These are phyloP conservation scores for Aplochiton taeniatus DNA, from an alignment of 2,797 vertebrate species.

Conservation along the genomic window DNA sequence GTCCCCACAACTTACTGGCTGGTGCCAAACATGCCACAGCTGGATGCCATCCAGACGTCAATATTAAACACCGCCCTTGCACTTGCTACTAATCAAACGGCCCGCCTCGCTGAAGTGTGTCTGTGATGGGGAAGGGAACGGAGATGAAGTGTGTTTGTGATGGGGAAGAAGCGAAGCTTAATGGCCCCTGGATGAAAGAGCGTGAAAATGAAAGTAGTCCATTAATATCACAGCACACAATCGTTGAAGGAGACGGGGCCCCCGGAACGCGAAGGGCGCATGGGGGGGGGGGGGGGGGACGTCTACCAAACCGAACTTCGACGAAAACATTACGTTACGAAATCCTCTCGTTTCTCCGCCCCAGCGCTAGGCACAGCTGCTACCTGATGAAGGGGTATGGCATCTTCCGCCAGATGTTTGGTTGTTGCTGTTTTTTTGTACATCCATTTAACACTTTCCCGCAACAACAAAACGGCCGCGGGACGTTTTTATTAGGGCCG, in stretches of 20 bases:
- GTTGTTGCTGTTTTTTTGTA: slow-evolving; percentile 36
- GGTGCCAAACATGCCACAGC: not conserved
- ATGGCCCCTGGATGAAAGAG: too few species aligned
- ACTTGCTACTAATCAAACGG: not conserved
- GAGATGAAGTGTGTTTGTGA: slow-evolving; percentile 35
- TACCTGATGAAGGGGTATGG: slow-evolving; percentile 43
- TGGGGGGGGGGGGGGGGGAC: too few species aligned
- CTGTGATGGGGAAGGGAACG: slow-evolving; percentile 14
- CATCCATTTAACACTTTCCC: too few species aligned
- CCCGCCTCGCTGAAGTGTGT: not conserved
- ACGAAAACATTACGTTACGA: too few species aligned
- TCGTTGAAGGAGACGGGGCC: too few species aligned
- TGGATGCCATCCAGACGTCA: not conserved
- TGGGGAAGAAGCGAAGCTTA: too few species aligned
- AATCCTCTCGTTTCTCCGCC: too few species aligned
- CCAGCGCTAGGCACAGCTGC: slow-evolving; percentile 52
- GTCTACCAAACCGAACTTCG: too few species aligned
- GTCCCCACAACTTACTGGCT: too few species aligned
- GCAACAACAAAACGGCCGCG: slow-evolving; percentile 47
- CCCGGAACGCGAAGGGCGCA: too few species aligned
- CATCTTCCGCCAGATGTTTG: slow-evolving; percentile 61
- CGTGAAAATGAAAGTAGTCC: too few species aligned
- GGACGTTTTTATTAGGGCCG: slow-evolving; percentile 49
- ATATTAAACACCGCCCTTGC: not conserved
- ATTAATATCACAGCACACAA: too few species aligned